Percentiles rank a stretch among this genome's conserved stretches.
Conservation (phyloP, 1,140 invertebrate species). For the Pomacea maculata region DNA sequence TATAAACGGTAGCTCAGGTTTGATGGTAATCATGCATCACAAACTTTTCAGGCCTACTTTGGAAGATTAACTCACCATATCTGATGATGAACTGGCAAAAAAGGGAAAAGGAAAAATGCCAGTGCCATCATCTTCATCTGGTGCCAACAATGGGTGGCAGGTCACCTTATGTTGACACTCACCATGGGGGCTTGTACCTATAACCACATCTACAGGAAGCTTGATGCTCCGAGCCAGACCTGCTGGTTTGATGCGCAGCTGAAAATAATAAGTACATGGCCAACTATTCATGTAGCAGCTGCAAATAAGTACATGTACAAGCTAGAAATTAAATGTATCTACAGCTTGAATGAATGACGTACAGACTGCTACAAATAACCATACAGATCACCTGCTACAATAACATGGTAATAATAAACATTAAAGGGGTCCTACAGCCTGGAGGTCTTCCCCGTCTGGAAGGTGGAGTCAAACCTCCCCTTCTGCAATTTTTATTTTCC, state of each 20-base stretch:
- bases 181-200: constrained; percentile 48
- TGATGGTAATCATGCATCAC: no score
- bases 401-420: background rate
- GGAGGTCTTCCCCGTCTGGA: no score
- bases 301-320: background rate
- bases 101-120: constrained; percentile 52
- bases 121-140: constrained; percentile 32
- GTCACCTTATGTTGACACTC: constrained; percentile 45
- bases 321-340: background rate
- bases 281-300: background rate
- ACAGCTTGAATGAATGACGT: background rate
- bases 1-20: no score
- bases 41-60: no score
- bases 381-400: background rate
- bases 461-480: no score
- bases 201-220: constrained; percentile 56
- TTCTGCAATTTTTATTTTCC: no score
- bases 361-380: background rate
- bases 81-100: constrained; percentile 37
- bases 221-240: constrained; percentile 57
- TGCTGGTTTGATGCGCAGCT: constrained; percentile 59
- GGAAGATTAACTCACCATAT: constrained; percentile 12
- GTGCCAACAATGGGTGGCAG: constrained; percentile 55
- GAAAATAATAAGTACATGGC: constrained; percentile 26
- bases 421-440: background rate